Percentiles rank a stretch among this genome's conserved stretches.
phyloP scores from a whole-genome alignment of 2,888 invertebrate species.

The Dasypolia templi region DNA sequence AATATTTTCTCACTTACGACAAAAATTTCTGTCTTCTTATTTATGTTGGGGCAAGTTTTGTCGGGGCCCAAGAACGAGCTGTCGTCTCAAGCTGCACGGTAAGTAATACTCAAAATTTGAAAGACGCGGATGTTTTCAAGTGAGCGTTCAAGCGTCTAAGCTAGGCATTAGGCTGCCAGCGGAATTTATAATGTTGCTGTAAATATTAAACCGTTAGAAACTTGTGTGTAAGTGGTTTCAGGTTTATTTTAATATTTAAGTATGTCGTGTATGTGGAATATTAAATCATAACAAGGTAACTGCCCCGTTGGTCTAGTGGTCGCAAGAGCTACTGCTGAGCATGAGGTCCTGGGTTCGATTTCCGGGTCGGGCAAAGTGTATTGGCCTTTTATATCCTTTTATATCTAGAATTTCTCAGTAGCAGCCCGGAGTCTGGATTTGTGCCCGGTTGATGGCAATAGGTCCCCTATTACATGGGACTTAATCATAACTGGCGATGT shows the following conservation, averaged over 20 bases:
- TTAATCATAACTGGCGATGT: no score
- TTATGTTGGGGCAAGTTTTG: conserved; percentile 82
- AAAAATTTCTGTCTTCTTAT: conserved; percentile 88
- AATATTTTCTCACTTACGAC: conserved; percentile 90
- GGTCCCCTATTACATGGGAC: no score
- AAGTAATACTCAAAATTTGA: conserved; percentile 71
- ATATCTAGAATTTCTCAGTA: no score
- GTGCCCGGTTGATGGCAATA: no score
- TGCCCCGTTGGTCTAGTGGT: no score
- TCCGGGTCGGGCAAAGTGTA: no score
- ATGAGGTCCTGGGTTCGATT: no score
- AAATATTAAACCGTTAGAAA: conserved; percentile 44
- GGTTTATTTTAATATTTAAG: not conserved
- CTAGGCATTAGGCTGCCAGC: conserved; percentile 46
- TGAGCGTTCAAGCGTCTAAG: conserved; percentile 51
- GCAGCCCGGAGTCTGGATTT: no score
- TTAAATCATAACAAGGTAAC: not conserved
- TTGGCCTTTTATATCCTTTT: no score
- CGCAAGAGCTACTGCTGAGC: no score
- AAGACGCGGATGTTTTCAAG: conserved; percentile 63
- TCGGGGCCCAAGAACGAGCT: conserved; percentile 71
- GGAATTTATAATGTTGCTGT: conserved; percentile 56
- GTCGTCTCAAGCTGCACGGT: conserved; percentile 80
- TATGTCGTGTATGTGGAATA: not conserved
- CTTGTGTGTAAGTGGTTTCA: not conserved